Percentiles rank a stretch among this genome's conserved stretches.
Conservation (phyloP, 2,113 vertebrate genomes). For the Pangasianodon hypophthalmus region DNA sequence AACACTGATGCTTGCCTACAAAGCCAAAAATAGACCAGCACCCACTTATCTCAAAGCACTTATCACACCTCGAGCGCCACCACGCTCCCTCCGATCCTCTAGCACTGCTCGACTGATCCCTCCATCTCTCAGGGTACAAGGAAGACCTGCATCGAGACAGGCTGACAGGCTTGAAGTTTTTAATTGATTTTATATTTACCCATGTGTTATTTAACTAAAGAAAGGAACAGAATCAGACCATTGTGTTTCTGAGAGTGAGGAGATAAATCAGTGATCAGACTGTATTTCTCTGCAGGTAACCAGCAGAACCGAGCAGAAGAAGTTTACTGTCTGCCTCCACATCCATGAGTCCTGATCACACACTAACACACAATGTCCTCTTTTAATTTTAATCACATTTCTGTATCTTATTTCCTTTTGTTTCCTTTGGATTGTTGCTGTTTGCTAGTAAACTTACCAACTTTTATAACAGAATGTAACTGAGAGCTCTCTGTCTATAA, state of each 20-base stretch:
- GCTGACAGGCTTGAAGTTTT: too few relatives aligned
- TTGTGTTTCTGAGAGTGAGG: not conserved
- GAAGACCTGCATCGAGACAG: too few relatives aligned
- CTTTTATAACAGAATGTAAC: not conserved
- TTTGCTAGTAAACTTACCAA: not conserved
- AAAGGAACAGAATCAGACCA: not conserved
- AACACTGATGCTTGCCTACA: too few relatives aligned
- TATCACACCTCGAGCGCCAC: too few relatives aligned
- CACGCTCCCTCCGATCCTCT: too few relatives aligned
- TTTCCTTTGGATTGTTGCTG: not conserved
- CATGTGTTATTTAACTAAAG: not conserved
- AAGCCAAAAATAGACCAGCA: too few relatives aligned
- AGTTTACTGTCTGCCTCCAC: not conserved
- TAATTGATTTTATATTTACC: not conserved
- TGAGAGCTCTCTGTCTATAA: not conserved
- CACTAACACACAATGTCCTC: not conserved
- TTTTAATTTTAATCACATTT: not conserved
- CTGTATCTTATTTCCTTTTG: not conserved
- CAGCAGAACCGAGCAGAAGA: not conserved
- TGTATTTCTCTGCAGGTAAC: not conserved
- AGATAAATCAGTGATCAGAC: not conserved
- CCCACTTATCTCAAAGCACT: too few relatives aligned
- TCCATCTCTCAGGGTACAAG: too few relatives aligned
- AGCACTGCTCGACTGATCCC: too few relatives aligned
- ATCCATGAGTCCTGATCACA: conserved; percentile 2